phyloP scores from a whole-genome alignment of 2,888 invertebrate genomes.

The Bimastos eiseni region DNA sequence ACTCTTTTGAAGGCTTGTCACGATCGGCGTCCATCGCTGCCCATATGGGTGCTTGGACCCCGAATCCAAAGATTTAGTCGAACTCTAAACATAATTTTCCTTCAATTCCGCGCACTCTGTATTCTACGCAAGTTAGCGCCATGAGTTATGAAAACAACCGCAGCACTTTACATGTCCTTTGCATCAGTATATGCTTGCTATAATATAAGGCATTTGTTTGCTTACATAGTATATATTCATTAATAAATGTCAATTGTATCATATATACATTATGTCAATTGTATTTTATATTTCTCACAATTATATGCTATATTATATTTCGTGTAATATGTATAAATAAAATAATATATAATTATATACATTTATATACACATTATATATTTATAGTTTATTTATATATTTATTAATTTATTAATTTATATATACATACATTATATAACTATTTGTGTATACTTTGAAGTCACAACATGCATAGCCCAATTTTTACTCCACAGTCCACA shows the following conservation, averaged over 20 bases:
- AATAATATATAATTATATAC: not conserved
- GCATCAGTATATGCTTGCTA: not conserved
- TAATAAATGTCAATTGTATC: not conserved
- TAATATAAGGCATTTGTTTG: not conserved
- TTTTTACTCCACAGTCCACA: not conserved
- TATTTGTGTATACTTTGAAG: too few species aligned
- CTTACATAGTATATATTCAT: not conserved
- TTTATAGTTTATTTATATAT: too few species aligned
- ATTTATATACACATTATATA: too few species aligned
- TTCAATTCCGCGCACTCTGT: not conserved
- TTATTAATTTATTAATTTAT: too few species aligned
- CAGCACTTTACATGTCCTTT: not conserved
- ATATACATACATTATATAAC: too few species aligned
- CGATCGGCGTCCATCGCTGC: not conserved
- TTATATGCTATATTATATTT: not conserved
- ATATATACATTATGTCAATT: not conserved
- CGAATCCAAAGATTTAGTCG: not conserved
- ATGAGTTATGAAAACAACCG: not conserved
- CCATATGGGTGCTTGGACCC: not conserved
- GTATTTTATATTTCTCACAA: too few species aligned
- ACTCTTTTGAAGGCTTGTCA: not conserved
- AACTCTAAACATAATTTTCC: not conserved
- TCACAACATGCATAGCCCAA: too few species aligned
- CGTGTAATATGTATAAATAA: not conserved
- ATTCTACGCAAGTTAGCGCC: not conserved